Evolutionary conservation across 1,140 invertebrate species (phyloP).

Genomic region (Sminthurinus signatus): DNA sequence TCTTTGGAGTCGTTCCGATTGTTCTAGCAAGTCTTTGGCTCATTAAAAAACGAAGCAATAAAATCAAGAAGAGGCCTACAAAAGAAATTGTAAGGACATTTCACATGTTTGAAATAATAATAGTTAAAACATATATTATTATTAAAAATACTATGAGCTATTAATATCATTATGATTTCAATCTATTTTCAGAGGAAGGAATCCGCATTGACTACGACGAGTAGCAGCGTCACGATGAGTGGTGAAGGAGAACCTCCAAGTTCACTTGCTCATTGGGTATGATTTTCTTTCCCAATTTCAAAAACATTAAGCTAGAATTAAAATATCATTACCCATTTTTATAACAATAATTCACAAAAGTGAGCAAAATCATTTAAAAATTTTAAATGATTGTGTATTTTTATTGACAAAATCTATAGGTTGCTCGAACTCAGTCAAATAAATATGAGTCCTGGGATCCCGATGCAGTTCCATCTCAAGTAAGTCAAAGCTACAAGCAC

Average conservation of each 20-base stretch:
- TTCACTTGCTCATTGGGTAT: slow-evolving; percentile 62
- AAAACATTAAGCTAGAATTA: no score
- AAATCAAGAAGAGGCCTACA: slow-evolving; percentile 32
- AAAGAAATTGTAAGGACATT: slow-evolving; percentile 34
- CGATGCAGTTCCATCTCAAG: slow-evolving; percentile 49
- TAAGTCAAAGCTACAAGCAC: slow-evolving; percentile 11
- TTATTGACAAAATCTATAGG: no score
- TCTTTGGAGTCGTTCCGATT: slow-evolving; percentile 41
- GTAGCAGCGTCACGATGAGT: slow-evolving; percentile 39
- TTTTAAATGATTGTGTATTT: no score
- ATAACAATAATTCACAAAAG: no score
- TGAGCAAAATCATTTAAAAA: no score
- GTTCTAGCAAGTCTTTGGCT: slow-evolving; percentile 39
- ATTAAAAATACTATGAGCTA: no score
- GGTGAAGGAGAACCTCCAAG: slow-evolving; percentile 48
- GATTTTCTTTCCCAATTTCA: no score
- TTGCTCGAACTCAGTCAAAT: slow-evolving; percentile 66
- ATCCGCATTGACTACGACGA: slow-evolving; percentile 36
- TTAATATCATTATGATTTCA: no score
- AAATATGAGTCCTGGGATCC: slow-evolving; percentile 70
- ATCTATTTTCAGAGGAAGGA: slow-evolving; percentile 41
- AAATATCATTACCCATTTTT: no score
- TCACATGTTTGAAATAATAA: no score
- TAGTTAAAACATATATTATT: no score
- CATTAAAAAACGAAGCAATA: slow-evolving; percentile 40